Conservation (phyloP, 2,888 invertebrate genomes). For the Tuberolachnus salignus region DNA sequence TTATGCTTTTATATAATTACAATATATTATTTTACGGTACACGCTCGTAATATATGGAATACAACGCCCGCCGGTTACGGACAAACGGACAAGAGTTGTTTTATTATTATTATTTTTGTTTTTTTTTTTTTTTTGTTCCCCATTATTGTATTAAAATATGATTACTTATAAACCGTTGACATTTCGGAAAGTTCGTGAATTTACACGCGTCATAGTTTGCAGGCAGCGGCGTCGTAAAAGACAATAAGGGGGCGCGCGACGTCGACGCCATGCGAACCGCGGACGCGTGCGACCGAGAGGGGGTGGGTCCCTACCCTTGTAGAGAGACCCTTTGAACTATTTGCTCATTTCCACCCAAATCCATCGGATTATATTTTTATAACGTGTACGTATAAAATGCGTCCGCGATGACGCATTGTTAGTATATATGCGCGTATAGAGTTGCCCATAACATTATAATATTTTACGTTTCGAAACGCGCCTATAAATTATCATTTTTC, state of each 20-base stretch:
- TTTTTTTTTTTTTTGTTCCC: constrained; percentile 12
- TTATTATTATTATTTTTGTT: no score
- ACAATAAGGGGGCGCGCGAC: constrained; percentile 19
- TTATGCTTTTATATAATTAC: no score
- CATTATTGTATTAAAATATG: constrained; percentile 48
- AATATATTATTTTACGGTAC: no score
- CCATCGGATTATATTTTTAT: constrained; percentile 37
- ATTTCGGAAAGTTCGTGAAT: constrained; percentile 45
- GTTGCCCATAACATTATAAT: not conserved
- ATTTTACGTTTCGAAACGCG: no score
- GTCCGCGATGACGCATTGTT: not conserved
- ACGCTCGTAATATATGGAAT: not conserved
- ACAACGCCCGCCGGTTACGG: not conserved
- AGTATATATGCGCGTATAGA: not conserved
- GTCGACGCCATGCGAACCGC: constrained; percentile 22
- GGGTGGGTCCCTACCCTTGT: constrained; percentile 27
- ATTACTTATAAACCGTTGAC: constrained; percentile 51
- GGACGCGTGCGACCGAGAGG: constrained; percentile 6
- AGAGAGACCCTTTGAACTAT: constrained; percentile 47
- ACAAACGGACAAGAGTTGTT: constrained; percentile 29
- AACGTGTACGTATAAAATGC: not conserved
- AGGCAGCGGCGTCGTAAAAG: no score
- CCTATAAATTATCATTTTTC: no score
- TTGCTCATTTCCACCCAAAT: constrained; percentile 52
- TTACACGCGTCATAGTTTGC: not conserved